These are phyloP conservation scores for Mirza zaza DNA, from an alignment of 2,113 vertebrate genomes.

Conservation along the genomic window DNA sequence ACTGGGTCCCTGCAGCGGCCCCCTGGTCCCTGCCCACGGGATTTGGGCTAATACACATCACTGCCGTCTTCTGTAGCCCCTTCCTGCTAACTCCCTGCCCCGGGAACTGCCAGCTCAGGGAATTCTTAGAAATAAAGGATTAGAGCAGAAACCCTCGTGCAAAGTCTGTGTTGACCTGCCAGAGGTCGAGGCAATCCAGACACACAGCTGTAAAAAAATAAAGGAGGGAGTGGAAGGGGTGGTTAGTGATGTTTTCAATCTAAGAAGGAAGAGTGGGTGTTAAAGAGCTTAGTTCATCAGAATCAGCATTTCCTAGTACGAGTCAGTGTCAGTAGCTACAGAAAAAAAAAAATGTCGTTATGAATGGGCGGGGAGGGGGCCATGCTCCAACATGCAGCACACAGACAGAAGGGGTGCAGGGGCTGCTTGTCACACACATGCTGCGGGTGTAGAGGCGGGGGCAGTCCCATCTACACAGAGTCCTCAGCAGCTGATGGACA, in stretches of 20 bases:
- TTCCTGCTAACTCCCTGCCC: slow-evolving; percentile 40
- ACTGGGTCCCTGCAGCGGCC: background rate
- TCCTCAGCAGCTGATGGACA: background rate
- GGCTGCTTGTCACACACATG: slow-evolving; percentile 48
- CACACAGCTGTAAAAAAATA: slow-evolving; percentile 81
- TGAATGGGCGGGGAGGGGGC: slow-evolving; percentile 39
- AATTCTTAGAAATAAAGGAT: slow-evolving; percentile 52
- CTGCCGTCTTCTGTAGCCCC: background rate
- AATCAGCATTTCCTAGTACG: slow-evolving; percentile 77
- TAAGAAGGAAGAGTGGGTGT: slow-evolving; percentile 82
- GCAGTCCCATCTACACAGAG: slow-evolving; percentile 67
- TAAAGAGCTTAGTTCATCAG: slow-evolving; percentile 82
- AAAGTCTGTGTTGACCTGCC: slow-evolving; percentile 60
- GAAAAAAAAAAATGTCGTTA: slow-evolving; percentile 81
- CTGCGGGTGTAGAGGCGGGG: background rate
- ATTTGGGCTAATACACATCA: background rate
- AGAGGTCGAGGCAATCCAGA: slow-evolving; percentile 77
- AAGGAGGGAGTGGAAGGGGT: slow-evolving; percentile 69
- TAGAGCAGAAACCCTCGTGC: slow-evolving; percentile 41
- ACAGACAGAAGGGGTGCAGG: background rate
- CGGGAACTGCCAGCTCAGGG: background rate
- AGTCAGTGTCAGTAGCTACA: slow-evolving; percentile 83
- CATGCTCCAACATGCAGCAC: slow-evolving; percentile 84
- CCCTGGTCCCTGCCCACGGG: background rate
- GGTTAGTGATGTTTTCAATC: slow-evolving; percentile 80